phyloP scores from a whole-genome alignment of 2,113 vertebrate genomes.

The Myrmecobius fasciatus region DNA sequence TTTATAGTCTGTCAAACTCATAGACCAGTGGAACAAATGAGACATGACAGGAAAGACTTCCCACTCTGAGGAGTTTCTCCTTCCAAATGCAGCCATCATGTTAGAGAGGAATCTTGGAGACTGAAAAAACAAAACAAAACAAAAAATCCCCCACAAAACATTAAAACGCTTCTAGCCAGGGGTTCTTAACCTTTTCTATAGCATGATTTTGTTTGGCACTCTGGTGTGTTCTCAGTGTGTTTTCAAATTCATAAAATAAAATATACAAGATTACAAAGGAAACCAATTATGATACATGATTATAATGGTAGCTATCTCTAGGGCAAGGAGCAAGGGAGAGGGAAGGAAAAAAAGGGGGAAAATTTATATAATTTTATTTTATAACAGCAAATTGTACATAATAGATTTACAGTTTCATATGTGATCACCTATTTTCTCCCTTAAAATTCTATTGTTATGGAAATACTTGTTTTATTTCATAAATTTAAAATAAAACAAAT shows the following conservation, averaged over 20 bases:
- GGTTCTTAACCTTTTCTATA: not conserved
- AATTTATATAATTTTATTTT: not conserved
- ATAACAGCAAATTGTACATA: not conserved
- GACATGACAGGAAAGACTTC: slow-evolving; percentile 64
- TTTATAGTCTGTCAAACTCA: slow-evolving; percentile 69
- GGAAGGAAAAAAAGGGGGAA: too few relatives aligned
- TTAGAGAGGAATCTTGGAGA: slow-evolving; percentile 31
- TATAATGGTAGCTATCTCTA: not conserved
- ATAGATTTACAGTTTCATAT: not conserved
- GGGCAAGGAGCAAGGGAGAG: too few relatives aligned
- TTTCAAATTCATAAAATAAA: not conserved
- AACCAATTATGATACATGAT: not conserved
- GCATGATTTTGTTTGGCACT: not conserved
- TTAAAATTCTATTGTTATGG: not conserved
- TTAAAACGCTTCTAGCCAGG: not conserved
- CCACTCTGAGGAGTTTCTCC: slow-evolving; percentile 55
- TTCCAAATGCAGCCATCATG: slow-evolving; percentile 58
- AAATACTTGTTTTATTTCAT: not conserved
- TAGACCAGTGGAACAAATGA: slow-evolving; percentile 68
- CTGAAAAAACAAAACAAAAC: not conserved
- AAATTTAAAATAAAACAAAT: not conserved
- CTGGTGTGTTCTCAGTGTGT: not conserved
- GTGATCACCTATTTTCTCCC: not conserved
- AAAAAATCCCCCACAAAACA: slow-evolving; percentile 4
- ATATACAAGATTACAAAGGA: not conserved